Base-by-base conservation (phyloP, 1,140 invertebrate species). In the Trialeurodes vaporariorum region DNA sequence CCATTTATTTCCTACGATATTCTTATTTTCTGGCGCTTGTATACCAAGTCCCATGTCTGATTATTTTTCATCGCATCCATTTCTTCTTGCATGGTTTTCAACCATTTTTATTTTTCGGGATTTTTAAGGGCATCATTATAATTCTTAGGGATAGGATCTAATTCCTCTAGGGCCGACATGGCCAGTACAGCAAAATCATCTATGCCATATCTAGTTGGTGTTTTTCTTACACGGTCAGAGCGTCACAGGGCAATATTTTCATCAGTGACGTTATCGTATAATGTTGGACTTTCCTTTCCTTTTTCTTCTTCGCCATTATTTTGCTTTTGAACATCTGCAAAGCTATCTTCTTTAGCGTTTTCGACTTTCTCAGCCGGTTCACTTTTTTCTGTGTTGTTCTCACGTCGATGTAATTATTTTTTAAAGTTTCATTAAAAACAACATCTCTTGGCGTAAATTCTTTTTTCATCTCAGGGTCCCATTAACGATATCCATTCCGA, bases 1-100 rank as follows among this genome's bases (percentile, higher is more conserved):
- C 62, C 27, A n/a, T n/a, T n/a, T n/a, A n/a, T n/a, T n/a, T n/a
- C n/a, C n/a, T n/a, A n/a, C n/a, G n/a, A n/a, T n/a, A 68, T 23
- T 49, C 65, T 1, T 21, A 40, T 23, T 59, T 64, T 40, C 21
- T 68, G 21, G 2, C 21, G 24, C 21, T 21, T 65, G 22, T 64
- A 17, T 25, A 68, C 67, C 25, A 67, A 9, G 13, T 61, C 59
- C 66, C 66, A 67, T 22, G 58, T 59, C n/a, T 63, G 11, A 60
- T 67, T 67, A 2, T 25, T 26, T 1, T 61, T 25, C n/a, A 67
- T 67, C 9, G 66, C 23, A 9, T 61, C 23, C 25, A 67, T 13
- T 22, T 67, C 66, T 2, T 26, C 24, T 24, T 67, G 2, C 12
- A 67, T 67, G 61, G 66, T 59, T 59, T 24, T 26, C 61, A 2